phyloP scores from a whole-genome alignment of 92 coral and sea anemone species.

The Virgularia gustaviana region DNA sequence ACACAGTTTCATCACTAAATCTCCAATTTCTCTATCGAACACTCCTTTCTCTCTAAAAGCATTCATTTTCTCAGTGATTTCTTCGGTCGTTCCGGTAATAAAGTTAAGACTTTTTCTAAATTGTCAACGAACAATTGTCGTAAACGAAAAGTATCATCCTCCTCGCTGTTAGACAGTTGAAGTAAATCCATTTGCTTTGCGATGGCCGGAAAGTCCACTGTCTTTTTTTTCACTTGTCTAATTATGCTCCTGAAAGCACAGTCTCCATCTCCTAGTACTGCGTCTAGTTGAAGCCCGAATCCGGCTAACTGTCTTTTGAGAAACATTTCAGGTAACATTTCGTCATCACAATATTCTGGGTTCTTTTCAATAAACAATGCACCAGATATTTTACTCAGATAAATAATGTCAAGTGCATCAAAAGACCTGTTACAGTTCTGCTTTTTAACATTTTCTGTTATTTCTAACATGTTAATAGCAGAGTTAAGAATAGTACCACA shows the following conservation, averaged over 20 bases:
- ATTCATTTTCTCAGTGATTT: conserved; percentile 7
- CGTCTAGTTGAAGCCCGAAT: conserved; percentile 37
- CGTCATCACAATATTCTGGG: background rate
- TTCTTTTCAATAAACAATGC: conserved; percentile 10
- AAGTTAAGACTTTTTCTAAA: background rate
- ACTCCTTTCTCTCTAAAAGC: conserved; percentile 43
- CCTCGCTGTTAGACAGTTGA: conserved; percentile 26
- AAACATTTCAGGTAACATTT: conserved; percentile 26
- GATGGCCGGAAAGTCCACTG: background rate
- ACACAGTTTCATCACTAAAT: conserved; percentile 39
- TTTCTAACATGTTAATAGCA: conserved; percentile 31
- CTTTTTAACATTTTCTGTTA: conserved; percentile 24
- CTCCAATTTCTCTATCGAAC: conserved; percentile 40
- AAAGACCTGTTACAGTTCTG: conserved; percentile 46
- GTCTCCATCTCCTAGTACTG: conserved; percentile 46
- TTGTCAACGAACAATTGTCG: conserved; percentile 43
- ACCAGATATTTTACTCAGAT: conserved; percentile 22
- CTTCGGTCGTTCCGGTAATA: conserved; percentile 11
- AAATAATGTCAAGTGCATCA: conserved; percentile 27
- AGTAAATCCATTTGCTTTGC: conserved; percentile 11
- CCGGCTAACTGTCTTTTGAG: conserved; percentile 33
- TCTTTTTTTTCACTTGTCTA: conserved; percentile 25
- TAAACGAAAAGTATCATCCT: conserved; percentile 7
- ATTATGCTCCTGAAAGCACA: conserved; percentile 52
- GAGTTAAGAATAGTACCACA: conserved; percentile 32